Percentiles rank a stretch among this genome's conserved stretches.
These are phyloP conservation scores for Lomographa bimaculata DNA, from an alignment of 2,888 invertebrate genomes.

Conservation along the genomic window DNA sequence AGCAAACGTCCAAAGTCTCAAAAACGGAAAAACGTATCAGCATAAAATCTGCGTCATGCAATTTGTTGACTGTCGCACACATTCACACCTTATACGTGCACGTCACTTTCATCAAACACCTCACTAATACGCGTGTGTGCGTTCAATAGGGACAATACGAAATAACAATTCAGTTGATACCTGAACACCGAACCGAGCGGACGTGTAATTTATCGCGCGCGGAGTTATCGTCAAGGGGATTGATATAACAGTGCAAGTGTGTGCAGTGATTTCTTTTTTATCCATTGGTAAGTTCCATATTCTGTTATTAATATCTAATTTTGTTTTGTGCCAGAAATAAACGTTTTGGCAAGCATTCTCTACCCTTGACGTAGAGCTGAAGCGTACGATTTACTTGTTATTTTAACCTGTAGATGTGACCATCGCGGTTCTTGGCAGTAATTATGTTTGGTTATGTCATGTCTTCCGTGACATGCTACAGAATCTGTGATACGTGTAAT, in stretches of 20 bases:
- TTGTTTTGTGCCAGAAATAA: conserved; percentile 58
- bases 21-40: conserved; percentile 6
- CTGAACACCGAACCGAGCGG: conserved; percentile 44
- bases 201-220: conserved; percentile 47
- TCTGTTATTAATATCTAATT: neutral
- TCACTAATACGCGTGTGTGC: conserved; percentile 43
- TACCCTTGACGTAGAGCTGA: conserved; percentile 58
- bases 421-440: conserved; percentile 19
- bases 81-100: conserved; percentile 36
- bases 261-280: conserved; percentile 60
- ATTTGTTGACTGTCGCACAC: conserved; percentile 45
- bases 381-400: conserved; percentile 16
- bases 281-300: conserved; percentile 58
- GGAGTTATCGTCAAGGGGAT: conserved; percentile 30
- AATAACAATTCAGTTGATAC: conserved; percentile 59
- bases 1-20: conserved; percentile 13
- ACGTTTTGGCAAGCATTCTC: conserved; percentile 61
- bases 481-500: conserved; percentile 8
- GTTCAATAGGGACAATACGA: conserved; percentile 35
- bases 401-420: conserved; percentile 8
- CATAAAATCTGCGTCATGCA: conserved; percentile 44
- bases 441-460: conserved; percentile 17
- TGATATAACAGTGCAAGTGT: conserved; percentile 45
- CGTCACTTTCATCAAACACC: conserved; percentile 53
- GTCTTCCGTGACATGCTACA: conserved; percentile 10